Evolutionary conservation across 2,888 invertebrate species (phyloP).

Genomic region (Parelbella ahira): DNA sequence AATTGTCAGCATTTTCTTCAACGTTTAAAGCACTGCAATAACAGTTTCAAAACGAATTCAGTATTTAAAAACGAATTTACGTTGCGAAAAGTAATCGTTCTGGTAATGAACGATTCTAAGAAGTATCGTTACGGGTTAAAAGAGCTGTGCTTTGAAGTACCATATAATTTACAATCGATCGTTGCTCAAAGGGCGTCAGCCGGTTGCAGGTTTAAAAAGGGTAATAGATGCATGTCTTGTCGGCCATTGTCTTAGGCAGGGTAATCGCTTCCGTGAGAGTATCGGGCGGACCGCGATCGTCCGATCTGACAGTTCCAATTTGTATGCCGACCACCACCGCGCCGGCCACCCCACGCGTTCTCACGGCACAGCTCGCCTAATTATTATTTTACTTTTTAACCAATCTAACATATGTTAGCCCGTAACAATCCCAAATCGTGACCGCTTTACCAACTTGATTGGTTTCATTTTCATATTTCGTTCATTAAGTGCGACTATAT

Average conservation of each 20-base stretch:
- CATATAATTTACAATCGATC: slow-evolving; percentile 44
- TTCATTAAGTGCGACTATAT: slow-evolving; percentile 27
- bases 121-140: slow-evolving; percentile 6
- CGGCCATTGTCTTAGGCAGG: slow-evolving; percentile 67
- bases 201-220: slow-evolving; percentile 60
- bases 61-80: no score
- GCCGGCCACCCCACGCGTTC: slow-evolving; percentile 66
- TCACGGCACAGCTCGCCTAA: slow-evolving; percentile 71
- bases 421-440: slow-evolving; percentile 54
- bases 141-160: slow-evolving; percentile 8
- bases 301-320: slow-evolving; percentile 61
- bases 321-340: slow-evolving; percentile 56
- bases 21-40: no score
- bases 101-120: slow-evolving; percentile 1
- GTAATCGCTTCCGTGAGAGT: slow-evolving; percentile 78
- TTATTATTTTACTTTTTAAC: slow-evolving; percentile 67
- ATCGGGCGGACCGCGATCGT: slow-evolving; percentile 44
- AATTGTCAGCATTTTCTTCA: no score
- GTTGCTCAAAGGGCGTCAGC: slow-evolving; percentile 56
- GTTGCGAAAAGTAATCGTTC: no score
- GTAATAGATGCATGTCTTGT: slow-evolving; percentile 77
- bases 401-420: slow-evolving; percentile 53
- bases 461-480: slow-evolving; percentile 33
- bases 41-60: no score
- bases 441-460: slow-evolving; percentile 45